Conservation (phyloP, 2,888 invertebrate species). For the Pachycephus smyrnensis region DNA sequence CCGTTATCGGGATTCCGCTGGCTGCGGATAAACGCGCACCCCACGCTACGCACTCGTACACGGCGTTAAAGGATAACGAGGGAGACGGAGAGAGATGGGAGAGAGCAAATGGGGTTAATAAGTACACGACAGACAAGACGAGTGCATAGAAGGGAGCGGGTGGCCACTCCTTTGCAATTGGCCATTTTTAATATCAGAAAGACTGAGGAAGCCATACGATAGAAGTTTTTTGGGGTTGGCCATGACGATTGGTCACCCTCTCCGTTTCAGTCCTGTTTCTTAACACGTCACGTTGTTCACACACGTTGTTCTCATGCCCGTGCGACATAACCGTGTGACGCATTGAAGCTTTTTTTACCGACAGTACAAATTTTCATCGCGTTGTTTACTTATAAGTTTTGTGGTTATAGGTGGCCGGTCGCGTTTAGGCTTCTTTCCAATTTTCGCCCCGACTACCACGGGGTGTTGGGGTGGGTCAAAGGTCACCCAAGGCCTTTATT, state of each 20-base stretch:
- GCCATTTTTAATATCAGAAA: background rate
- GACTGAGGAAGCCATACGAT: background rate
- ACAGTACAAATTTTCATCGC: slow-evolving; percentile 43
- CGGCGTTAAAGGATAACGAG: background rate
- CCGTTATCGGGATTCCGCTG: background rate
- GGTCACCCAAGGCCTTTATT: background rate
- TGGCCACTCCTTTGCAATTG: background rate
- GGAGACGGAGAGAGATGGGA: background rate
- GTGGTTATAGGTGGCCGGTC: background rate
- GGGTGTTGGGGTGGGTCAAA: background rate
- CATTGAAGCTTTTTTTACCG: slow-evolving; percentile 31
- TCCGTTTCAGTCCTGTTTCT: background rate
- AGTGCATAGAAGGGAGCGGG: background rate
- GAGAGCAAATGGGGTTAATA: background rate
- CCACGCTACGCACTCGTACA: background rate
- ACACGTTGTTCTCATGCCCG: slow-evolving; percentile 20
- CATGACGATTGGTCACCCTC: background rate
- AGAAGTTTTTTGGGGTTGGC: background rate
- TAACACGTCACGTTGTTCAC: slow-evolving; percentile 12
- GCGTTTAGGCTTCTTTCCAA: background rate
- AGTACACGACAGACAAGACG: background rate
- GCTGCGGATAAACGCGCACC: background rate
- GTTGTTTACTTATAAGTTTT: slow-evolving; percentile 22
- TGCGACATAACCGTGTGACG: slow-evolving; percentile 21
- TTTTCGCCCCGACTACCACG: background rate